Percentiles rank a stretch among this genome's conserved stretches.
Evolutionary conservation across 2,888 invertebrate genomes (phyloP).

Genomic region (Bunonema sp.): DNA sequence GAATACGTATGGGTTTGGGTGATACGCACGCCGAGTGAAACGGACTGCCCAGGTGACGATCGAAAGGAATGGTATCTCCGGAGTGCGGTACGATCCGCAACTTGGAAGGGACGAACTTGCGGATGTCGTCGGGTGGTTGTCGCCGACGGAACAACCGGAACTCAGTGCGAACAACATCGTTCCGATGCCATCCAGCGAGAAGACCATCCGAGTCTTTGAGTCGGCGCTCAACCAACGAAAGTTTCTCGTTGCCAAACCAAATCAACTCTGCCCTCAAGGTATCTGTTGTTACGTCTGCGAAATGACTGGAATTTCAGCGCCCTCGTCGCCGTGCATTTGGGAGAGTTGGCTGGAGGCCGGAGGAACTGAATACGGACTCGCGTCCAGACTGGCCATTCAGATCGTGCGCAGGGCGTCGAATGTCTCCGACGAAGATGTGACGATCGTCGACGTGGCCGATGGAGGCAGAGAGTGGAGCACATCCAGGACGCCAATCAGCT

Average conservation of each 20-base stretch:
- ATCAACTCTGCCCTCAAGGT: conserved; percentile 27
- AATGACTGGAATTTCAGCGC: conserved; percentile 8
- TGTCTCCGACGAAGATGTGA: conserved; percentile 66
- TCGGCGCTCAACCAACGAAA: conserved; percentile 35
- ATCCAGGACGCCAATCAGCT: conserved; percentile 68
- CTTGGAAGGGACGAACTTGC: conserved; percentile 56
- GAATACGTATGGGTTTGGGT: conserved; percentile 51
- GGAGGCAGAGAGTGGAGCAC: conserved; percentile 56
- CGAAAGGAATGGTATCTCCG: conserved; percentile 64
- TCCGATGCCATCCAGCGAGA: conserved; percentile 7
- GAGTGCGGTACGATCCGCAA: conserved; percentile 73
- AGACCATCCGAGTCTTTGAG: conserved; percentile 24
- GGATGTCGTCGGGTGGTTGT: conserved; percentile 73
- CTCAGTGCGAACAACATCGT: conserved; percentile 25
- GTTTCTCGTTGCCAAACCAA: conserved; percentile 30
- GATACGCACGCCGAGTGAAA: not conserved
- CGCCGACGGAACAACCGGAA: conserved; percentile 34
- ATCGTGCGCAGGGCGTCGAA: conserved; percentile 70
- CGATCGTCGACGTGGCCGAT: conserved; percentile 18
- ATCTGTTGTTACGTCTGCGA: not conserved
- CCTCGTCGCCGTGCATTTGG: conserved; percentile 22
- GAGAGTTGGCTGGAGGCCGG: conserved; percentile 23
- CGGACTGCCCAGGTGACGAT: conserved; percentile 26
- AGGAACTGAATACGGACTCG: conserved; percentile 33
- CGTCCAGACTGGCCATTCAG: conserved; percentile 50